These are phyloP conservation scores for Acanthosepion esculentum DNA, from an alignment of 2,888 invertebrate genomes.

Conservation along the genomic window DNA sequence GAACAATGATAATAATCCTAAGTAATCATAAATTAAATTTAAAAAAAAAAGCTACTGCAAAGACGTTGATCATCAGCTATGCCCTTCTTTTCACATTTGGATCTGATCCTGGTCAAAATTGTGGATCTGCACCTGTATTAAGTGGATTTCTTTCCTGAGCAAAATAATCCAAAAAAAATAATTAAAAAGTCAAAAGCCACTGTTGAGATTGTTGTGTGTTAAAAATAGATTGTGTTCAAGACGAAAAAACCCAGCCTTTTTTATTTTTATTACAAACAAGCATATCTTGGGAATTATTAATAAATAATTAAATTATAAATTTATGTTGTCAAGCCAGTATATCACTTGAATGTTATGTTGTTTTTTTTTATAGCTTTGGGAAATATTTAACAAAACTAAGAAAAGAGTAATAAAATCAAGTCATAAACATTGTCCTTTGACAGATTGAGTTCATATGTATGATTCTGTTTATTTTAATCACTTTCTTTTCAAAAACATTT, in stretches of 20 bases:
- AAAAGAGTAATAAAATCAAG: neutral
- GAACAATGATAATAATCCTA: too few species aligned
- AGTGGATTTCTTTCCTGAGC: slow-evolving; percentile 14
- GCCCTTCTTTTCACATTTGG: neutral
- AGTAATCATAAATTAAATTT: too few species aligned
- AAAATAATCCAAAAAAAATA: neutral
- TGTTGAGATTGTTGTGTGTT: neutral
- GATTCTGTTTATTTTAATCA: too few species aligned
- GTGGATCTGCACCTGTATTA: neutral
- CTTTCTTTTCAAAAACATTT: too few species aligned
- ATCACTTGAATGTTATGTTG: too few species aligned
- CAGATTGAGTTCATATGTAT: neutral
- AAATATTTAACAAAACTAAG: neutral
- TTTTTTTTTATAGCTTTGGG: neutral
- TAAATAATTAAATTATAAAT: neutral
- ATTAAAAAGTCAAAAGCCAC: neutral
- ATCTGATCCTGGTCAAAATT: neutral
- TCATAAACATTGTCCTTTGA: neutral
- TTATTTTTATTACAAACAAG: neutral
- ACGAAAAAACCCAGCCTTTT: slow-evolving; percentile 8
- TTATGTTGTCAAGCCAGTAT: neutral
- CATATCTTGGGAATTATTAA: neutral
- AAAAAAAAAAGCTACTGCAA: neutral
- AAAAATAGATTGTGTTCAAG: neutral
- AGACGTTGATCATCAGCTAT: neutral